Evolutionary conservation across 2,797 vertebrate species (phyloP).

Genomic region (Sitta carolinensis): DNA sequence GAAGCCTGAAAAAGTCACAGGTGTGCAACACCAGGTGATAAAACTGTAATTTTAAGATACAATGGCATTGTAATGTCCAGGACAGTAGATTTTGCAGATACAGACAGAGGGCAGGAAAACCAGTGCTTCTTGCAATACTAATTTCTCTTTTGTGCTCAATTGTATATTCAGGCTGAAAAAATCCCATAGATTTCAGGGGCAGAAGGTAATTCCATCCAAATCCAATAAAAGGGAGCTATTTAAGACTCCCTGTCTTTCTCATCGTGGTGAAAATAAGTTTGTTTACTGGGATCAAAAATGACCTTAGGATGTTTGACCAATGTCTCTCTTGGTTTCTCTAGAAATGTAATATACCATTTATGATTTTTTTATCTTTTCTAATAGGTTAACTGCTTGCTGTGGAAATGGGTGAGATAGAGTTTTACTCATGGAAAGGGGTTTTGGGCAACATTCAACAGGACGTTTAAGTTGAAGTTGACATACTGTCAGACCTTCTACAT

Average conservation of each 20-base stretch:
- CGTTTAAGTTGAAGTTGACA: background rate
- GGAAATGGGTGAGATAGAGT: background rate
- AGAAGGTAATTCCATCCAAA: background rate
- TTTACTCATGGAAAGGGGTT: background rate
- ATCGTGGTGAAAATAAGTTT: background rate
- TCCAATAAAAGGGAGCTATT: background rate
- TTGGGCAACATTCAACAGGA: background rate
- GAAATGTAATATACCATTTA: background rate
- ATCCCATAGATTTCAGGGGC: background rate
- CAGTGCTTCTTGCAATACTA: background rate
- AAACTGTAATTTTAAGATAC: conserved; percentile 64
- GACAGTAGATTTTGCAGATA: background rate
- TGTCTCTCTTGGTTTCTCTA: background rate
- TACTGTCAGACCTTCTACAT: background rate
- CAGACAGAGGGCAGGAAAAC: background rate
- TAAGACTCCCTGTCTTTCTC: background rate
- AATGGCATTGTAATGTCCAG: conserved; percentile 34
- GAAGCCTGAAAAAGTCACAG: conserved; percentile 64
- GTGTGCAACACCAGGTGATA: conserved; percentile 66
- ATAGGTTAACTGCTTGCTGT: background rate
- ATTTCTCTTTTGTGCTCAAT: background rate
- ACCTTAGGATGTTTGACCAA: background rate
- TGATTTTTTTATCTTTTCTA: background rate
- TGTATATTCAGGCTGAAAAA: background rate
- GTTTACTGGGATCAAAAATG: background rate